Base-by-base conservation (phyloP, 2,113 vertebrate species). In the Pangasianodon gigas region DNA sequence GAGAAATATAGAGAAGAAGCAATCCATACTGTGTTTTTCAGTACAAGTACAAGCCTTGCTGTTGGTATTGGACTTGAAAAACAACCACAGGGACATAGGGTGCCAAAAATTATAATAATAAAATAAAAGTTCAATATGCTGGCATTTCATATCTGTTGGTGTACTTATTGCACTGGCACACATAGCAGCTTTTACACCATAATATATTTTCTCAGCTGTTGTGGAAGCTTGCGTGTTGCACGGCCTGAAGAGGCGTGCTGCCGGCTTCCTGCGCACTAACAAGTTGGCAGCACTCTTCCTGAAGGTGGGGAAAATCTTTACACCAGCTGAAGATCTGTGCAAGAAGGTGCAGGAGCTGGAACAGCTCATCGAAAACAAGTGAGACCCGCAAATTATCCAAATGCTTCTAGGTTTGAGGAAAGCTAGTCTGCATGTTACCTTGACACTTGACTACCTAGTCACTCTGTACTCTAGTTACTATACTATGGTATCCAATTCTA, bases 221-320 rank as follows among this genome's bases (percentile, higher is more conserved):
- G 98, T 99, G 92, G 98, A 99, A 87, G 97, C 97, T 62, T 99
- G 98, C 0, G 92, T 99, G 84, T 93, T 99, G 6, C 96, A 98
- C 0, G 97, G 98, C 11, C 93, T 99, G 91, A 97, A 95, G 94
- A 96, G 98, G 0, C 95, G 98, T 82, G 98, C 98, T 0, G 98
- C 98, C 0, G 98, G 98, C 0, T 98, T 99, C 94, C 96, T 99
- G 93, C 97, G 98, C 94, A 99, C 97, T 93, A 99, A 99, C 95
- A 99, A 99, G 95, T 97, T 99, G 0, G 98, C 98, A 0, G 97
- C 98, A 0, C 97, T 99, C 0, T 99, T 99, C 89, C 97, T 98
- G 97, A 99, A 99, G 94, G 97, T 97, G 95, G 98, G 96, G 41
- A 99, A 97, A 95, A 97, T 94, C 95, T 99, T 98, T 87, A 94